These are phyloP conservation scores for Diplodus puntazzo DNA, from an alignment of 2,797 vertebrate species.

Conservation along the genomic window DNA sequence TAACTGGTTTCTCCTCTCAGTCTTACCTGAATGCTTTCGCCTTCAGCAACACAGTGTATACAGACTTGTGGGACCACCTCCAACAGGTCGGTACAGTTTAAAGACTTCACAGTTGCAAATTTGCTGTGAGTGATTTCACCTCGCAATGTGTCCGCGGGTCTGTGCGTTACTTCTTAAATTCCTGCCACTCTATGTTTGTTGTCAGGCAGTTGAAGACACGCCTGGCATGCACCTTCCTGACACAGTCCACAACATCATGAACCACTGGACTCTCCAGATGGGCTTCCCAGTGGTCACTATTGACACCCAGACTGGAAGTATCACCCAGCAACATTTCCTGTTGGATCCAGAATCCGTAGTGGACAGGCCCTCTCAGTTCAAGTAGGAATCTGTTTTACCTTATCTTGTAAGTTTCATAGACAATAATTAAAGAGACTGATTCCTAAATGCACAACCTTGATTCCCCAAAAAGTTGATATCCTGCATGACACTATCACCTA, in stretches of 20 bases:
- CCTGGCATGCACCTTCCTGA: constrained; percentile 58
- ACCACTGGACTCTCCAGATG: constrained; percentile 96
- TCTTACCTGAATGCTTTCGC: constrained; percentile 89
- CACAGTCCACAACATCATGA: constrained; percentile 89
- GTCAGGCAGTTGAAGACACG: constrained; percentile 81
- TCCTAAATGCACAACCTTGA: not conserved
- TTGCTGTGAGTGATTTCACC: not conserved
- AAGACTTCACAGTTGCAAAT: not conserved
- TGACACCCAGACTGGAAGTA: constrained; percentile 81
- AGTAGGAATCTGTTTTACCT: constrained; percentile 83
- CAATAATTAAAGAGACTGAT: not conserved
- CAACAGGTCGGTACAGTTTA: constrained; percentile 81
- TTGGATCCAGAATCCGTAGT: constrained; percentile 85
- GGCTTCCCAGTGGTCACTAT: constrained; percentile 93
- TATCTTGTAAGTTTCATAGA: constrained; percentile 32
- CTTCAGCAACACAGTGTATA: constrained; percentile 87
- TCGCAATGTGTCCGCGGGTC: not conserved
- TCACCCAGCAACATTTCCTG: constrained; percentile 93
- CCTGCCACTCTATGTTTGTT: not conserved
- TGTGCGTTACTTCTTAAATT: not conserved
- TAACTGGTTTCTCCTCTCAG: constrained; percentile 76
- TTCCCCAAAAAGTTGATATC: no score
- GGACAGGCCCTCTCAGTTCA: constrained; percentile 86
- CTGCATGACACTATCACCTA: no score
- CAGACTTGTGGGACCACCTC: constrained; percentile 91